Evolutionary conservation across 2,797 vertebrate species (phyloP), one percentile per base, ranked within the genome.

Genomic region (Anguilla anguilla): DNA sequence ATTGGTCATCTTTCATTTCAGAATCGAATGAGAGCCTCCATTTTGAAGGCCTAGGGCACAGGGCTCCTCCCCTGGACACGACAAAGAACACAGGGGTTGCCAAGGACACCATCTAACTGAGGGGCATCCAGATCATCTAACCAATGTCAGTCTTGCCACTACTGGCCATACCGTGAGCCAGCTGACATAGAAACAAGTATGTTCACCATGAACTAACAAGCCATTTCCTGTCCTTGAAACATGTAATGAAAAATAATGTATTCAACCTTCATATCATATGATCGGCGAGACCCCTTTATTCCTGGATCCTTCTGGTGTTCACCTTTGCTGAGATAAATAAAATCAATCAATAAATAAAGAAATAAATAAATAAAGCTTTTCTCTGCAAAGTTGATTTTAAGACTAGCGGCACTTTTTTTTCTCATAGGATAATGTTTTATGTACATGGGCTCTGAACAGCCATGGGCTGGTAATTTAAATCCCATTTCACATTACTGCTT

Each of bases 321-420:
- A 91, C 90, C 90, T 89, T 61, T 59, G 49, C 81, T 82, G 28
- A 84, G 61, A 86, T 77, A 13, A 51, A 15, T 55, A 46, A 46
- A 46, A 46, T 46, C 43, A 46, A 46, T 46, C 43, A 46, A 69
- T 28, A 61, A 31, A 46, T 3, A 10, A 82, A 17, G 0, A 39
- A 79, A 31, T 51, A 31, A 35, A 55, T 28, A 2, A n/a, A 28
- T 28, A 39, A 5, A 84, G 69, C 7, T 6, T 39, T 15, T 19
- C 57, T 19, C 57, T 15, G 57, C 17, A 17, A 59, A 59, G 57
- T 59, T 59, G 57, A 59, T 59, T 59, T 59, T 3, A 59, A 59
- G 57, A 59, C 57, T 59, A 59, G 57, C 3, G 17, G 57, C 57
- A 59, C 57, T 17, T 17, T 59, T 53, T 59, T 59, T 59, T 19